Evolutionary conservation across 2,113 vertebrate genomes (phyloP), one percentile per base, ranked within the genome.

Genomic region (Tylochromis polylepis): DNA sequence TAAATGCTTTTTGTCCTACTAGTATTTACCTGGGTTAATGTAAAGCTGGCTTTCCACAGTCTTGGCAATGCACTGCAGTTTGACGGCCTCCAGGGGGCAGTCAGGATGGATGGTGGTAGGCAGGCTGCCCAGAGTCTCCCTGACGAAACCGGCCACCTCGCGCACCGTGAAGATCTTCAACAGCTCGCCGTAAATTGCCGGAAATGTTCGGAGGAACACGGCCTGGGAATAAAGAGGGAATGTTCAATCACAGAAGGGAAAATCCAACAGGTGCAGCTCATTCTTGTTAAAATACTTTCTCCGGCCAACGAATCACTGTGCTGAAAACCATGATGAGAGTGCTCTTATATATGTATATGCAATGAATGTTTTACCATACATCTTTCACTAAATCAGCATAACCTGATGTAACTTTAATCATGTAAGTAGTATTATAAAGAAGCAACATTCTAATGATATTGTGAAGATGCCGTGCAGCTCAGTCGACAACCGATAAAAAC

Each of bases 21-120:
- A 5, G 5, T 79, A 38, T 41, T 87, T 95, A 99, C 99, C 99
- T 91, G 98, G 98, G 93, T 98, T 99, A 5, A 95, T 97, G 86
- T 99, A 99, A 10, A 99, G 97, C 90, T 99, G 97, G 93, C 97
- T 98, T 81, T 99, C 98, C 56, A 99, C 98, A 0, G 98, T 99
- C 94, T 98, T 98, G 89, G 97, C 96, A 49, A 99, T 99, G 92
- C 98, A 99, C 93, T 99, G 98, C 77, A 99, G 95, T 80, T 99
- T 99, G 92, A 99, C 96, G 4, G 98, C 97, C 95, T 99, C 98
- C 92, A 99, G 96, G 78, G 98, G 96, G 51, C 98, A 98, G 67
- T 99, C 99, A 0, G 97, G 95, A 0, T 98, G 97, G 91, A 97
- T 92, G 27, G 97, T 85, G 12, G 96, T 94, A 0, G 98, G 97